These are phyloP conservation scores for Pocillopora damicornis DNA, from an alignment of 64 coral and sea anemone species.

Conservation along the genomic window DNA sequence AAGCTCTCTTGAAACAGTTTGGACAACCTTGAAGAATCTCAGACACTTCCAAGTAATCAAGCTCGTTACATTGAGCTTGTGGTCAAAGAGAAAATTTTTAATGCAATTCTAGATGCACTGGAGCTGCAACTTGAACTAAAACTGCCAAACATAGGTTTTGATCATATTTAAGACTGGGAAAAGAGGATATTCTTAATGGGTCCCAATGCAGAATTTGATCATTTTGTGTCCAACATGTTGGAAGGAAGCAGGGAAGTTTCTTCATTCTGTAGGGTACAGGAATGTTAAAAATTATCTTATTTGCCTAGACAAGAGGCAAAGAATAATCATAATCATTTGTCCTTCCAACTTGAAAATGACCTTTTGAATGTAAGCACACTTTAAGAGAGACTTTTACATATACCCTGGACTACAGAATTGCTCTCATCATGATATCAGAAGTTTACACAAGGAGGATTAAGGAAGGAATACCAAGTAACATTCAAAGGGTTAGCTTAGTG, in stretches of 20 bases:
- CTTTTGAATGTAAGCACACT: too few species aligned
- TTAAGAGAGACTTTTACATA: too few species aligned
- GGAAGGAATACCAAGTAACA: too few species aligned
- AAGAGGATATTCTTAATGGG: conserved; percentile 41
- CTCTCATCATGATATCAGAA: too few species aligned
- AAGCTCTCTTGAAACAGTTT: too few species aligned
- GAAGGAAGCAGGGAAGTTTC: conserved; percentile 22
- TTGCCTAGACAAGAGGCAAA: conserved; percentile 59
- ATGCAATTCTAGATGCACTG: conserved; percentile 44
- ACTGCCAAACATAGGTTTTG: conserved; percentile 47
- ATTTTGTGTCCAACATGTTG: conserved; percentile 45
- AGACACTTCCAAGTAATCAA: too few species aligned
- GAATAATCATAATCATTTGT: conserved; percentile 20
- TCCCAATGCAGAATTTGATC: neutral
- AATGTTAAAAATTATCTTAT: conserved; percentile 44
- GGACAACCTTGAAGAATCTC: too few species aligned
- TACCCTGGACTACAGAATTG: too few species aligned
- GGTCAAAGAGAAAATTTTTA: conserved; percentile 14
- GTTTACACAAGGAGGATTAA: too few species aligned
- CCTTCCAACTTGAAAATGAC: too few species aligned
- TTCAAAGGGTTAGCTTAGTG: too few species aligned
- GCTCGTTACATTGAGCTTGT: too few species aligned
- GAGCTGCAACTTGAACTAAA: conserved; percentile 45
- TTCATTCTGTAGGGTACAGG: conserved; percentile 40
- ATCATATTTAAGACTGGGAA: conserved; percentile 45